Evolutionary conservation across 1,140 invertebrate genomes (phyloP), one percentile per base, ranked within the genome.

Genomic region (Camponotus vicinus): DNA sequence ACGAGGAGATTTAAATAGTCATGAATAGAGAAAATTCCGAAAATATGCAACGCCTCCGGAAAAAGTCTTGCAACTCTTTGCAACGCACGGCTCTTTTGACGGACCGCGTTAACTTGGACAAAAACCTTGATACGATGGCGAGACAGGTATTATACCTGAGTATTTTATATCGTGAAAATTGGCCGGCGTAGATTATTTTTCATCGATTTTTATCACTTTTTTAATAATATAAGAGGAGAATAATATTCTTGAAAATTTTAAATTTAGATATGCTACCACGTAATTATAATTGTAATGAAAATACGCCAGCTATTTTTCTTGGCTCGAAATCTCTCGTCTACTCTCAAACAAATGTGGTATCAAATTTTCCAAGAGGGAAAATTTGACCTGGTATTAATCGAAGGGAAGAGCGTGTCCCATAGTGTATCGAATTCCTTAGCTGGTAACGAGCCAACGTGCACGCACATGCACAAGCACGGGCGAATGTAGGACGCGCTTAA

Each of bases 401-500:
- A 45, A 21, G 11, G n/a, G 18, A 34, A 34, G 52, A 32, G 27
- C 27, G 55, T 71, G 49, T 40, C 42, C 37, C 32, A 45, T 37
- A 21, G n/a, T 8, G 70, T 75, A 83, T 83, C 79, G 57, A 75
- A 83, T 83, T 75, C 69, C 79, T 83, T 83, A 83, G 79, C 57
- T 59, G 69, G 55, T 83, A 83, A 83, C 55, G 79, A 83, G 69
- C 55, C 79, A 75, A 83, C 42, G 42, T 49, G 40, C 64, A 70
- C 63, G 21, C 66, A 34, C 32, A 67, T 67, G 32, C 18, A 73
- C 67, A 82, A 34, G 49, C 69, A 59, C 27, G 18, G 13, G 69
- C 59, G 69, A 83, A 83, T 83, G 55, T 83, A 75, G 79, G 57
- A 70, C 79, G 70, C 61, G 76, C 77, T 78, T 82, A 77, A 89